Evolutionary conservation across 2,113 vertebrate genomes (phyloP).

Genomic region (Mobula hypostoma): DNA sequence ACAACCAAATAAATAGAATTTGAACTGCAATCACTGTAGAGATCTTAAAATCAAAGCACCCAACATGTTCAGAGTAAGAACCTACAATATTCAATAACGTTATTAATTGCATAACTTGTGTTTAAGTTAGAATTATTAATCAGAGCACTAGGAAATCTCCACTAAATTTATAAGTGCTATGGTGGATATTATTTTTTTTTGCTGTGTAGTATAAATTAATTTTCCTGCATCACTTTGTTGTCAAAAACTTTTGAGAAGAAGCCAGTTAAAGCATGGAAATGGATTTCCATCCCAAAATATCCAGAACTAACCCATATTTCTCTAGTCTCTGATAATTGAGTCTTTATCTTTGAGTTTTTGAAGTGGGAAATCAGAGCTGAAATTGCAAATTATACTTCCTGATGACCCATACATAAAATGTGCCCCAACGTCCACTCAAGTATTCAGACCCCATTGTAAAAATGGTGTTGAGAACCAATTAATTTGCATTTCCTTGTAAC

Average conservation of each 20-base stretch:
- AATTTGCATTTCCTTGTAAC: neutral
- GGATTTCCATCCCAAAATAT: neutral
- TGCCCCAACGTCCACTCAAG: neutral
- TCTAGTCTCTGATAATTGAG: neutral
- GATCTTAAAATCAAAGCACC: neutral
- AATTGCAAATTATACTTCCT: neutral
- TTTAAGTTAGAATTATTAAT: neutral
- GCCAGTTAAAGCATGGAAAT: neutral
- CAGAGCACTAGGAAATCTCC: neutral
- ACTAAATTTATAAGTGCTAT: neutral
- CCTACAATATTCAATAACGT: neutral
- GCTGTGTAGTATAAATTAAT: neutral
- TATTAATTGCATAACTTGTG: neutral
- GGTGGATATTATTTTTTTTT: neutral
- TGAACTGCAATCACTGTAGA: neutral
- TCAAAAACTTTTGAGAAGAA: neutral
- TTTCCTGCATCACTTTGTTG: neutral
- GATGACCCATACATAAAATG: neutral
- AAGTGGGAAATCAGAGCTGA: neutral
- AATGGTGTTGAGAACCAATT: neutral
- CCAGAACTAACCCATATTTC: neutral
- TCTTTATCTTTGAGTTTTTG: neutral
- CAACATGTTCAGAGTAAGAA: neutral
- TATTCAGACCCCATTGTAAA: neutral
- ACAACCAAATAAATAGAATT: neutral